A percentile compares a stretch with the other conserved stretches of the same genome.
Evolutionary conservation across 2,888 invertebrate species (phyloP).

Genomic region (Pseudeuparius sepicola): DNA sequence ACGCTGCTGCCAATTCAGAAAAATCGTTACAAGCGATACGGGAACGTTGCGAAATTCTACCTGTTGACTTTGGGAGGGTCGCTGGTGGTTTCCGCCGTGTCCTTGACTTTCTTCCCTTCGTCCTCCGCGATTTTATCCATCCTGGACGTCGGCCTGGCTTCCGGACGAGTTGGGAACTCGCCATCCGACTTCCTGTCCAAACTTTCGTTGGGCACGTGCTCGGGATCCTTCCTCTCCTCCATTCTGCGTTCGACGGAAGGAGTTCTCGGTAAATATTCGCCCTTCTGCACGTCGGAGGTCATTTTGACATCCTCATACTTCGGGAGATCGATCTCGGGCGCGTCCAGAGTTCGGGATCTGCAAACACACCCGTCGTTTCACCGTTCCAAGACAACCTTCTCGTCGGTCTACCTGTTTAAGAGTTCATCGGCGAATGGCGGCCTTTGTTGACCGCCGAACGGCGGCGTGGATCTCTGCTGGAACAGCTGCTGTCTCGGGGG

Average conservation of each 20-base stretch:
- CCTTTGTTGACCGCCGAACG: conserved; percentile 22
- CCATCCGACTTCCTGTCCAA: conserved; percentile 27
- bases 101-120: too few relatives aligned
- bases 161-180: conserved; percentile 29
- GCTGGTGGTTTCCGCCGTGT: too few relatives aligned
- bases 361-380: too few relatives aligned
- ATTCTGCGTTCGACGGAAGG: too few relatives aligned
- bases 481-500: conserved; percentile 23
- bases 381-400: too few relatives aligned
- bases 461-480: conserved; percentile 30
- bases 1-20: too few relatives aligned
- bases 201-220: conserved; percentile 27
- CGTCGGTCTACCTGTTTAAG: conserved; percentile 17
- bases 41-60: not conserved
- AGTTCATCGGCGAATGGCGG: conserved; percentile 23
- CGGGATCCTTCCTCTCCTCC: too few relatives aligned
- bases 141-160: conserved; percentile 29
- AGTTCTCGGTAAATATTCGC: too few relatives aligned
- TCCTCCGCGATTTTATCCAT: conserved; percentile 32
- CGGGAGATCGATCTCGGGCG: conserved; percentile 28
- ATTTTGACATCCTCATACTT: conserved; percentile 24
- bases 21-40: not conserved
- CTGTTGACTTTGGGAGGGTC: too few relatives aligned
- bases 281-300: conserved; percentile 33
- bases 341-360: conserved; percentile 34